Percentiles rank a stretch among this genome's conserved stretches.
These are phyloP conservation scores for Oncorhynchus gorbuscha DNA, from an alignment of 2,113 vertebrate species.

Conservation along the genomic window DNA sequence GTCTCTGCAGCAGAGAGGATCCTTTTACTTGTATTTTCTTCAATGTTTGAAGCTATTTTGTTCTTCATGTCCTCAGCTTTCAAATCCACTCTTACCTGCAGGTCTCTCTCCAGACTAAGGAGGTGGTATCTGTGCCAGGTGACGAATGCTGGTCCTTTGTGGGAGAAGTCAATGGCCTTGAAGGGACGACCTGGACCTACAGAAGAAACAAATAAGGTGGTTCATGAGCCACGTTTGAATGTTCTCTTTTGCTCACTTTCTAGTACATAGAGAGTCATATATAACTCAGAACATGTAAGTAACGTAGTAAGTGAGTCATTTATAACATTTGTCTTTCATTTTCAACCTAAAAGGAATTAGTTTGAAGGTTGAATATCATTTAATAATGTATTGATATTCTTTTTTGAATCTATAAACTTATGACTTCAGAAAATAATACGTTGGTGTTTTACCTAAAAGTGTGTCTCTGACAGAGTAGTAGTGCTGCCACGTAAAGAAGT, in stretches of 20 bases:
- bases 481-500: slow-evolving; percentile 98
- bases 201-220: not conserved
- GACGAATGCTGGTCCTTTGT: slow-evolving; percentile 95
- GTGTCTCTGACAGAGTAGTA: slow-evolving; percentile 98
- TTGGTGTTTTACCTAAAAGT: slow-evolving; percentile 79
- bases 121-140: slow-evolving; percentile 97
- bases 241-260: too few species aligned
- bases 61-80: not conserved
- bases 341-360: too few species aligned
- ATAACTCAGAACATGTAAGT: too few species aligned
- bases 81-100: slow-evolving; percentile 78
- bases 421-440: not conserved
- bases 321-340: too few species aligned
- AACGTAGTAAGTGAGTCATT: too few species aligned
- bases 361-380: too few species aligned
- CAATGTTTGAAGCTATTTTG: not conserved
- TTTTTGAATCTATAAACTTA: too few species aligned
- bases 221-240: too few species aligned
- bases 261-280: too few species aligned
- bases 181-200: slow-evolving; percentile 91
- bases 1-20: slow-evolving; percentile 65
- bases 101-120: slow-evolving; percentile 88
- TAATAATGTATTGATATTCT: too few species aligned
- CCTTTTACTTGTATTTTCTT: too few species aligned
- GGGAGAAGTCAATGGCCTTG: slow-evolving; percentile 92